Conservation (phyloP, 35 echinoderm and acorn worm genomes). For the Heliocidaris tuberculata region DNA sequence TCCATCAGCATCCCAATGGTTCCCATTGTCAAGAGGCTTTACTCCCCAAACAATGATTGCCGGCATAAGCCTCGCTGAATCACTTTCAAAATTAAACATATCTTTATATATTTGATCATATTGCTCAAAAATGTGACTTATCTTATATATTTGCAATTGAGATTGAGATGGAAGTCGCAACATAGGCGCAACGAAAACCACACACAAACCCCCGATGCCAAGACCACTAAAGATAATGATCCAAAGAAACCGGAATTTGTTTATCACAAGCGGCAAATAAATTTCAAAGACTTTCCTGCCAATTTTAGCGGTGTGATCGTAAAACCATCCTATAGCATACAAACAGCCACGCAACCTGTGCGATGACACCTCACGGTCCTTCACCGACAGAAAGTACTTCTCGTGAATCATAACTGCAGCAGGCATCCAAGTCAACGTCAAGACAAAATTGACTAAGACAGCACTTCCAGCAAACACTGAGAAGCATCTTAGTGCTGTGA, state of each 20-base stretch:
- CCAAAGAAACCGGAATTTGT: constrained; percentile 71
- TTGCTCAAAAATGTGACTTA: constrained; percentile 70
- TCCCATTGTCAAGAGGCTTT: constrained; percentile 68
- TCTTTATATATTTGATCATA: constrained; percentile 73
- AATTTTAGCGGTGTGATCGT: neutral
- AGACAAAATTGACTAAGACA: constrained; percentile 74
- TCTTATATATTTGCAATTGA: constrained; percentile 73
- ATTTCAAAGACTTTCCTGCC: constrained; percentile 58
- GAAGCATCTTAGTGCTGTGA: constrained; percentile 75
- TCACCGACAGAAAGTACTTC: constrained; percentile 33
- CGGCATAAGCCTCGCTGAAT: constrained; percentile 5
- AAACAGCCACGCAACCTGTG: neutral
- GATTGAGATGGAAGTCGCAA: constrained; percentile 56
- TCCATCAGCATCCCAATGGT: constrained; percentile 65
- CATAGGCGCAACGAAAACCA: constrained; percentile 52
- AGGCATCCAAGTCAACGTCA: constrained; percentile 83
- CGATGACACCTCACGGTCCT: neutral
- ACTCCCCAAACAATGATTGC: constrained; percentile 61
- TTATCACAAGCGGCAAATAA: constrained; percentile 64
- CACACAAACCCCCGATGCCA: constrained; percentile 53
- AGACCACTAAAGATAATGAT: constrained; percentile 54
- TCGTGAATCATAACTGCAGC: constrained; percentile 84
- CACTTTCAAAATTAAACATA: constrained; percentile 52
- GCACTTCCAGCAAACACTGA: constrained; percentile 78
- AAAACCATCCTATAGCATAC: neutral